Evolutionary conservation across 2,113 vertebrate genomes (phyloP), one percentile per base, ranked within the genome.

Genomic region (Dasyornis broadbenti): DNA sequence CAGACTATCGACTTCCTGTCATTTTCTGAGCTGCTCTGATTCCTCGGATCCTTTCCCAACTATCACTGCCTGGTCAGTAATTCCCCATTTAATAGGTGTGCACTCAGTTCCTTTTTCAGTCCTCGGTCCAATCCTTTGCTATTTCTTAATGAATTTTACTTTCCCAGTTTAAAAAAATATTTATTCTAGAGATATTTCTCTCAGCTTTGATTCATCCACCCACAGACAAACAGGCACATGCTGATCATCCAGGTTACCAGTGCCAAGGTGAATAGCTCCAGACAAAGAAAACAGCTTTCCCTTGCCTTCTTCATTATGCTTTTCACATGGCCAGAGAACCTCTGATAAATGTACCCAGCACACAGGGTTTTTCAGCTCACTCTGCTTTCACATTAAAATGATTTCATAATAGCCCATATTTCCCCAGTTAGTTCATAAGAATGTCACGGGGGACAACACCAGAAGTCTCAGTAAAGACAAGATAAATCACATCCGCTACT

Each of bases 401-500:
- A 53, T 93, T 96, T 72, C 31, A 39, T 92, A 92, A 82, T 69
- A 88, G 63, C 63, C 76, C 68, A 30, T 63, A 70, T 93, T 92
- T 95, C 64, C 88, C 90, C 64, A 42, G 82, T 77, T 94, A 89
- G 37, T 82, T 92, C 85, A 20, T 89, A 64, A 90, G 88, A 80
- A 83, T 77, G 82, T 86, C 82, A 40, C 26, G 33, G 70, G 85
- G 72, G 63, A 82, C 68, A 94, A 71, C 85, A 92, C 63, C 75
- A 97, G 82, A 69, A 93, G 71, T 81, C 79, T 90, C 63, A 69
- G 68, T 12, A 44, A 90, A 94, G 85, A 86, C 90, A 80, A 86
- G 90, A 92, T 90, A 90, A 93, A 96, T 95, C 88, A 85, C 79
- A 69, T 69, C 82, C 21, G 53, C 85, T 61, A 19, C 49, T 93